A percentile compares a stretch with the other conserved stretches of the same genome.
Evolutionary conservation across 2,113 vertebrate genomes (phyloP).

Genomic region (Rhabdornis inornatus): DNA sequence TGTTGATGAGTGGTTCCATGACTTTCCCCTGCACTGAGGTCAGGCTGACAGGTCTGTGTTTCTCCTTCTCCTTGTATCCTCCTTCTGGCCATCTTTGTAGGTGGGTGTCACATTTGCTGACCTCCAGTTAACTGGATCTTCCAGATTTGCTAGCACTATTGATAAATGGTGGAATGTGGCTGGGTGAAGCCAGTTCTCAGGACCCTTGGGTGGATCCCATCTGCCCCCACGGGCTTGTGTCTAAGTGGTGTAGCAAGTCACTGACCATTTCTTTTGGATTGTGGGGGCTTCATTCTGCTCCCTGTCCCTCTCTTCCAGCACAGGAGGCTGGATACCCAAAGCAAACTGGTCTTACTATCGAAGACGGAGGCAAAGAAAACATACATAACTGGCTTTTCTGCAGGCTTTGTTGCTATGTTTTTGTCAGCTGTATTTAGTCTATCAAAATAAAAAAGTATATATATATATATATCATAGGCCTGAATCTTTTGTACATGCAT

Average conservation of each 20-base stretch:
- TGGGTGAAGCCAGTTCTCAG: not conserved
- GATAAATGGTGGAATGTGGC: not conserved
- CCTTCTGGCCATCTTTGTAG: not conserved
- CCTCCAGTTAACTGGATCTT: not conserved
- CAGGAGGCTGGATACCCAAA: not conserved
- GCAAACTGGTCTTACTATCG: not conserved
- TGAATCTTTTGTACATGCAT: not conserved
- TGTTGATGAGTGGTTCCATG: not conserved
- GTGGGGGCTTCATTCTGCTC: not conserved
- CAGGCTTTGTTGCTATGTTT: not conserved
- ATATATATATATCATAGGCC: not conserved
- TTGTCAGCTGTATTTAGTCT: not conserved
- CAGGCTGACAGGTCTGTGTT: not conserved
- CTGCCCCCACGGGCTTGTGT: not conserved
- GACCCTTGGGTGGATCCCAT: not conserved
- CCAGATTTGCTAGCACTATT: not conserved
- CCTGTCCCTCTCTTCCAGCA: not conserved
- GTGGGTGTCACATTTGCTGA: not conserved
- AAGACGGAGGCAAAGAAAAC: not conserved
- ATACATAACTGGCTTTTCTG: not conserved
- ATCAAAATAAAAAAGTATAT: not conserved
- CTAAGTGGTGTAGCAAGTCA: not conserved
- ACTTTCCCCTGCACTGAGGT: not conserved
- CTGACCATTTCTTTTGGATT: not conserved
- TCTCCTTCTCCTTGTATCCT: not conserved